Conservation (phyloP, 2,888 invertebrate species). For the Spatulosminthurus flaviceps region DNA sequence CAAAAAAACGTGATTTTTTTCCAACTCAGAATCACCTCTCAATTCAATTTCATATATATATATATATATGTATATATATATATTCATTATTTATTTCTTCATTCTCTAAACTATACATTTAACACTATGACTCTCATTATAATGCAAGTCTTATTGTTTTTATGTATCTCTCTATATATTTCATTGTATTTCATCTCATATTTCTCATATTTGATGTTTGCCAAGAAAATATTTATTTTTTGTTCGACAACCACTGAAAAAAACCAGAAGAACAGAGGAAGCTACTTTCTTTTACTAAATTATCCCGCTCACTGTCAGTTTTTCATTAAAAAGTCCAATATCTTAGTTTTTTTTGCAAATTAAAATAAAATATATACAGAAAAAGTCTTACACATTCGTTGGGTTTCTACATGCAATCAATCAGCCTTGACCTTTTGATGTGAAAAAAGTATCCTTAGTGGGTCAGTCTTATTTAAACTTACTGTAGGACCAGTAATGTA, state of each 20-base stretch:
- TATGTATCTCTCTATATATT: background rate
- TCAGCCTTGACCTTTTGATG: too few relatives aligned
- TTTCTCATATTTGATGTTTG: background rate
- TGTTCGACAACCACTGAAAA: conserved; percentile 18
- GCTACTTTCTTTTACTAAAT: background rate
- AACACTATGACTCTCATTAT: background rate
- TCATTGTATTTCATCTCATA: background rate
- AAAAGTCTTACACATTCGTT: too few relatives aligned
- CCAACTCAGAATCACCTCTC: conserved; percentile 13
- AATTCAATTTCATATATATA: background rate
- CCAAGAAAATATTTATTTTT: background rate
- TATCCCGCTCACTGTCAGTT: background rate
- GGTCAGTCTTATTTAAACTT: too few relatives aligned
- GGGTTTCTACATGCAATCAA: too few relatives aligned
- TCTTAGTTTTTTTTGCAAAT: too few relatives aligned
- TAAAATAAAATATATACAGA: too few relatives aligned
- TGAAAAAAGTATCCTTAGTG: too few relatives aligned
- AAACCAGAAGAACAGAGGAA: conserved; percentile 6
- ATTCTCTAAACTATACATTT: conserved; percentile 6
- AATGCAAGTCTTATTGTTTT: background rate
- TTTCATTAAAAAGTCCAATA: too few relatives aligned
- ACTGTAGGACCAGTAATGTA: too few relatives aligned
- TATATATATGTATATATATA: too few relatives aligned
- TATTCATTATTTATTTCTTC: conserved; percentile 15
- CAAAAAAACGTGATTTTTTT: conserved; percentile 16